A percentile compares a stretch with the other conserved stretches of the same genome.
Evolutionary conservation across 2,888 invertebrate species (phyloP).

Genomic region (Dynastes tityus): DNA sequence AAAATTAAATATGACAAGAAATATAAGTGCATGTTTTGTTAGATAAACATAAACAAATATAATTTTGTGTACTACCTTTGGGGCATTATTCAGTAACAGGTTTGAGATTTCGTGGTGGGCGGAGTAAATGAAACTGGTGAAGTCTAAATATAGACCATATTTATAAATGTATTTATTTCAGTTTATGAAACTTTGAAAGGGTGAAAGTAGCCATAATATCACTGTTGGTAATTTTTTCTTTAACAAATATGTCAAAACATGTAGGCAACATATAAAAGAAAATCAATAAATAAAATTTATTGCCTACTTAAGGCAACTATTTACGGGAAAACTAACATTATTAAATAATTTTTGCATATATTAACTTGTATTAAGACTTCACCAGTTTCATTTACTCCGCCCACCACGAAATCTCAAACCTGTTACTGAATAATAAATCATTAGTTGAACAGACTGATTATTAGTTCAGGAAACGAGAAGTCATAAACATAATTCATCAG

Average conservation of each 20-base stretch:
- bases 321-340: background rate
- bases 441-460: conserved; percentile 3
- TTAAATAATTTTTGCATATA: background rate
- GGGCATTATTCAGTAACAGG: background rate
- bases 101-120: background rate
- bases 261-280: no score
- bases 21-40: no score
- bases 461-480: conserved; percentile 18
- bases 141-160: background rate
- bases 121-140: background rate
- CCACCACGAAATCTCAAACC: background rate
- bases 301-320: background rate
- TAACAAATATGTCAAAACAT: no score
- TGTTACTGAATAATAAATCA: conserved; percentile 6
- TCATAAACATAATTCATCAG: conserved; percentile 11
- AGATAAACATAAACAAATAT: no score
- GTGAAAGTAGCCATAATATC: no score
- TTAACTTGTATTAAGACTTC: background rate
- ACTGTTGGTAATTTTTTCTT: no score
- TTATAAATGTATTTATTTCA: no score
- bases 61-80: no score
- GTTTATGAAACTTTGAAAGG: no score
- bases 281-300: no score
- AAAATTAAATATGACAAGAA: no score
- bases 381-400: background rate